phyloP scores from a whole-genome alignment of 2,113 vertebrate species.

The Rhinoderma darwinii region DNA sequence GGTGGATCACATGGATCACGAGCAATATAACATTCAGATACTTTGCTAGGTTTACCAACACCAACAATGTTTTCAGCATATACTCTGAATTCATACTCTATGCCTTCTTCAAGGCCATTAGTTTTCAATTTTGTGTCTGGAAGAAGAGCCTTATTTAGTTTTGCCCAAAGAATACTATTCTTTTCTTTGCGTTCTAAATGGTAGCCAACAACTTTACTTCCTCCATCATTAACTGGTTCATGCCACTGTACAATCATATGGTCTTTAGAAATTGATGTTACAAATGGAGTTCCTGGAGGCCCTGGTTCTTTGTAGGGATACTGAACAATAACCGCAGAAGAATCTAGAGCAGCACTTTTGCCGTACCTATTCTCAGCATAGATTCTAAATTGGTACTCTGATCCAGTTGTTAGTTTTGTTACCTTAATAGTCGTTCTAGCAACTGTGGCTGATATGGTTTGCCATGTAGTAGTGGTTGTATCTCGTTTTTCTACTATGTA shows the following conservation, averaged over 20 bases:
- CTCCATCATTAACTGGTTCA: constrained; percentile 92
- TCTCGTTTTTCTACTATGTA: constrained; percentile 97
- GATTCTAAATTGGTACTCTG: constrained; percentile 97
- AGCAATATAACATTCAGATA: constrained; percentile 92
- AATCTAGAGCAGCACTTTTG: constrained; percentile 93
- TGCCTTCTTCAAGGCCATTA: constrained; percentile 89
- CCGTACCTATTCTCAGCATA: constrained; percentile 97
- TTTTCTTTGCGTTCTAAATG: constrained; percentile 97
- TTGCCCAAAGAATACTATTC: constrained; percentile 96
- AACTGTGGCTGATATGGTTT: constrained; percentile 86
- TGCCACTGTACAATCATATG: constrained; percentile 95
- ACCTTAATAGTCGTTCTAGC: constrained; percentile 92
- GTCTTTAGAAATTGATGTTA: constrained; percentile 84
- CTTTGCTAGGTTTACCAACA: constrained; percentile 91
- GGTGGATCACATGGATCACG: constrained; percentile 96
- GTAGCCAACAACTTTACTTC: constrained; percentile 90
- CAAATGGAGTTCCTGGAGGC: constrained; percentile 95
- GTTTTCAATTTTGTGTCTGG: constrained; percentile 90
- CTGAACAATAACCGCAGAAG: constrained; percentile 84
- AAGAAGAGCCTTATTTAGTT: constrained; percentile 93
- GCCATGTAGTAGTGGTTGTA: constrained; percentile 90
- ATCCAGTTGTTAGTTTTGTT: constrained; percentile 89
- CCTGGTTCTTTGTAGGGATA: constrained; percentile 97
- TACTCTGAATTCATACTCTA: constrained; percentile 95
- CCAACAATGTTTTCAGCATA: constrained; percentile 98